Percentiles rank a stretch among this genome's conserved stretches.
Evolutionary conservation across 2,797 vertebrate species (phyloP).

Genomic region (Orestias chungarensis): DNA sequence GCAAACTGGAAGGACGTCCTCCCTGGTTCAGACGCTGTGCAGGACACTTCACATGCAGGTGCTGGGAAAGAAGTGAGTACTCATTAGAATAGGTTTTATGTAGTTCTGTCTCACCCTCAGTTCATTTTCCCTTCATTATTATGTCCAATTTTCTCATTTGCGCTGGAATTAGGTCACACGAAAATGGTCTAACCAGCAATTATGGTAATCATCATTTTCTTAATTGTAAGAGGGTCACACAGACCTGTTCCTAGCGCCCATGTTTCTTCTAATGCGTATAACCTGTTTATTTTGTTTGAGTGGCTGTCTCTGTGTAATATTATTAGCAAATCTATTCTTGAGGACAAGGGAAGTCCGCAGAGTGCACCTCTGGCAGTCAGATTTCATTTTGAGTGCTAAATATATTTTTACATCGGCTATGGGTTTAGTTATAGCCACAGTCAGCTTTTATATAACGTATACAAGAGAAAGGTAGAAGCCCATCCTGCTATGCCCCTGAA

Average conservation of each 20-base stretch:
- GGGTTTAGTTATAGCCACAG: slow-evolving; percentile 15
- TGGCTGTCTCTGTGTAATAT: slow-evolving; percentile 30
- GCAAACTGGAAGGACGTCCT: slow-evolving; percentile 34
- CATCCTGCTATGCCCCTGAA: slow-evolving; percentile 33
- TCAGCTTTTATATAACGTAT: background rate
- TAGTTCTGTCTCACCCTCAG: slow-evolving; percentile 37
- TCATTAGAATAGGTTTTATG: slow-evolving; percentile 36
- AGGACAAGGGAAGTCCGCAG: slow-evolving; percentile 27
- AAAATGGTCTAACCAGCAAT: slow-evolving; percentile 53
- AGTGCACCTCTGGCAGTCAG: slow-evolving; percentile 1
- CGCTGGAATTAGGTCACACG: slow-evolving; percentile 43
- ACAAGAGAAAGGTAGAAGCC: slow-evolving; percentile 26
- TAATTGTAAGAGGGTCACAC: slow-evolving; percentile 37
- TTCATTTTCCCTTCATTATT: slow-evolving; percentile 54
- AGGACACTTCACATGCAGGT: slow-evolving; percentile 31
- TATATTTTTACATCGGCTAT: slow-evolving; percentile 14
- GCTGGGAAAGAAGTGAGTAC: slow-evolving; percentile 51
- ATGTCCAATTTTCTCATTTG: slow-evolving; percentile 46
- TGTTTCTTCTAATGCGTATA: slow-evolving; percentile 28
- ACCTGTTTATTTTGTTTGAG: slow-evolving; percentile 43
- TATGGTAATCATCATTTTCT: slow-evolving; percentile 54
- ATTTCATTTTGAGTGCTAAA: background rate
- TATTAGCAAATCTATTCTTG: slow-evolving; percentile 20
- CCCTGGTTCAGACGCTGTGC: slow-evolving; percentile 34
- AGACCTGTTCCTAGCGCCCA: slow-evolving; percentile 33